Percentiles rank a stretch among this genome's conserved stretches.
These are phyloP conservation scores for Portunus trituberculatus DNA, from an alignment of 1,140 invertebrate species.

Conservation along the genomic window DNA sequence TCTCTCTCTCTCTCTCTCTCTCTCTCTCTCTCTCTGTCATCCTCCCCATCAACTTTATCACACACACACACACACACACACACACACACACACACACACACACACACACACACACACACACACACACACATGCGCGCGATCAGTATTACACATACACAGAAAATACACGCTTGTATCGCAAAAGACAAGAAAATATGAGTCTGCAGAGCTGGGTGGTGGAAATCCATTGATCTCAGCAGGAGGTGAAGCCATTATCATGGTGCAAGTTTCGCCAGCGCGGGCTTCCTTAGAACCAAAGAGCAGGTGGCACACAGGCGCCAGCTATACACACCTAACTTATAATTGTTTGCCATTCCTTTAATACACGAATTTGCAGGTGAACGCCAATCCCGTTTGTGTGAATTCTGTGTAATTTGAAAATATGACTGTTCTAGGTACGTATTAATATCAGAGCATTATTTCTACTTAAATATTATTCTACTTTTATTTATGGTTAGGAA, in stretches of 20 bases:
- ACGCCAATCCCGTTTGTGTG: no score
- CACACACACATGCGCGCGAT: no score
- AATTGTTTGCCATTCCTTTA: not conserved
- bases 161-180: no score
- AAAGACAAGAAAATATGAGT: no score
- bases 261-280: not conserved
- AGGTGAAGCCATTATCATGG: not conserved
- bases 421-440: not conserved
- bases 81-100: no score
- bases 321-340: constrained; percentile 13
- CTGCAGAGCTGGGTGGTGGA: no score
- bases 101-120: no score
- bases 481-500: no score
- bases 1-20: not conserved
- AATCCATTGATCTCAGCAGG: not conserved
- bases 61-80: no score
- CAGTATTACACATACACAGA: not conserved
- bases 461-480: not conserved
- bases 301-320: not conserved
- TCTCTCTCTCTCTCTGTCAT: constrained; percentile 3
- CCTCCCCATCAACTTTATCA: not conserved
- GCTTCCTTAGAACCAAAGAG: not conserved
- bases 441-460: not conserved
- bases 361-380: not conserved
- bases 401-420: no score